Evolutionary conservation across 2,797 vertebrate genomes (phyloP).

Genomic region (Sebastes minor): DNA sequence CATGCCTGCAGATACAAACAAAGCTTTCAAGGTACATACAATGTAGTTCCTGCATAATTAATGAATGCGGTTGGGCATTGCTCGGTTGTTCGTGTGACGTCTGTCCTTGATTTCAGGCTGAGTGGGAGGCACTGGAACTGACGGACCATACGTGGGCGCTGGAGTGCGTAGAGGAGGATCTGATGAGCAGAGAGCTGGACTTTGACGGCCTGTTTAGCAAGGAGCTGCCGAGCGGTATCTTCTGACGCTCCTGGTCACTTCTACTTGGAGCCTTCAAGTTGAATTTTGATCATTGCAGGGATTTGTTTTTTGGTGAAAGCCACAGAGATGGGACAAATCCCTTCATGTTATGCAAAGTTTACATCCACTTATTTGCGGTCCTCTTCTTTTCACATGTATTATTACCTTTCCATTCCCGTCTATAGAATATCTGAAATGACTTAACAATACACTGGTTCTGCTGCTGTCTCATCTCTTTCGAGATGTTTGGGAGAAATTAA

Average conservation of each 20-base stretch:
- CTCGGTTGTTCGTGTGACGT: not conserved
- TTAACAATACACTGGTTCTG: constrained; percentile 47
- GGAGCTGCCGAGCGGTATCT: constrained; percentile 95
- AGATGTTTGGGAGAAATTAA: constrained; percentile 15
- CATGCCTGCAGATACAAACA: constrained; percentile 99
- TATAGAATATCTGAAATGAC: constrained; percentile 37
- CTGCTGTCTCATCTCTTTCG: constrained; percentile 24
- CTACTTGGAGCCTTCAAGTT: constrained; percentile 38
- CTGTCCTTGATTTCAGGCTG: constrained; percentile 84
- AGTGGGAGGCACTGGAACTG: constrained; percentile 97
- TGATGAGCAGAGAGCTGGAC: constrained; percentile 96
- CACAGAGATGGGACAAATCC: constrained; percentile 49
- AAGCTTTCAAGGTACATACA: constrained; percentile 95
- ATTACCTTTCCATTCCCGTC: constrained; percentile 41
- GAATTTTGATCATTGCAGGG: constrained; percentile 50
- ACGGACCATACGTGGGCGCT: constrained; percentile 99
- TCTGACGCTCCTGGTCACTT: constrained; percentile 78
- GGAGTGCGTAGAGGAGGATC: constrained; percentile 95
- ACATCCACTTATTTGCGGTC: constrained; percentile 58
- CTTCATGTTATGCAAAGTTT: constrained; percentile 72
- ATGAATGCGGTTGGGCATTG: not conserved
- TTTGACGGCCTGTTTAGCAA: constrained; percentile 98
- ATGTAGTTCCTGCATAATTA: not conserved
- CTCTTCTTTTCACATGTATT: constrained; percentile 42
- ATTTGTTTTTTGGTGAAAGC: constrained; percentile 46